These are phyloP conservation scores for Chalcis sispes DNA, from an alignment of 2,888 invertebrate genomes.

Conservation along the genomic window DNA sequence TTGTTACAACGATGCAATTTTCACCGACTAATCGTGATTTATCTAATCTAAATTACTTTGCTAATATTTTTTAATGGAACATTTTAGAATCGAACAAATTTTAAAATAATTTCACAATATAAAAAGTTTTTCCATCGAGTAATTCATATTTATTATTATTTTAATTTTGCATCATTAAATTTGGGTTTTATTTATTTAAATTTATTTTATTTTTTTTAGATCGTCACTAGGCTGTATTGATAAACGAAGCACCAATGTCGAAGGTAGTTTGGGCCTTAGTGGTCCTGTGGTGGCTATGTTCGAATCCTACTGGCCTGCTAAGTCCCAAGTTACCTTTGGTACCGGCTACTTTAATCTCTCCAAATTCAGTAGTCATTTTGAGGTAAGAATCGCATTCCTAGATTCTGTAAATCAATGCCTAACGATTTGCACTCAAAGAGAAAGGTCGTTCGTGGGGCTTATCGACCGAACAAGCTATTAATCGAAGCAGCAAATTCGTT, in stretches of 20 bases:
- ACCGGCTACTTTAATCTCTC: constrained; percentile 20
- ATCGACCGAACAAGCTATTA: neutral
- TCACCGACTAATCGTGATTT: too few species aligned
- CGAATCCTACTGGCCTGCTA: constrained; percentile 89
- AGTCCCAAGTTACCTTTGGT: constrained; percentile 85
- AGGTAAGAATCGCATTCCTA: constrained; percentile 12
- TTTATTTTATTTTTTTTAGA: neutral
- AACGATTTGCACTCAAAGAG: neutral
- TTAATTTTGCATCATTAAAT: too few species aligned
- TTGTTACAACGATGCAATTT: too few species aligned
- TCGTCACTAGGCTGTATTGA: neutral
- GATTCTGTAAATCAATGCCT: neutral
- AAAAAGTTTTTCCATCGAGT: too few species aligned
- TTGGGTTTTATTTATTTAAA: too few species aligned
- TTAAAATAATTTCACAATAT: too few species aligned
- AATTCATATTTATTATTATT: too few species aligned
- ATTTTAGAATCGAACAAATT: too few species aligned
- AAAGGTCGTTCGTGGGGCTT: neutral
- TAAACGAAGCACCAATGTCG: constrained; percentile 56
- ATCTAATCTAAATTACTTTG: too few species aligned
- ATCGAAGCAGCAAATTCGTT: neutral
- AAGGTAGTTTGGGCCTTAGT: constrained; percentile 83
- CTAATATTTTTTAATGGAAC: too few species aligned
- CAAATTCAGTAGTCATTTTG: neutral
- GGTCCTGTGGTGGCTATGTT: constrained; percentile 82